phyloP scores from a whole-genome alignment of 1,140 invertebrate species.

The Helicorthomorpha holstii region DNA sequence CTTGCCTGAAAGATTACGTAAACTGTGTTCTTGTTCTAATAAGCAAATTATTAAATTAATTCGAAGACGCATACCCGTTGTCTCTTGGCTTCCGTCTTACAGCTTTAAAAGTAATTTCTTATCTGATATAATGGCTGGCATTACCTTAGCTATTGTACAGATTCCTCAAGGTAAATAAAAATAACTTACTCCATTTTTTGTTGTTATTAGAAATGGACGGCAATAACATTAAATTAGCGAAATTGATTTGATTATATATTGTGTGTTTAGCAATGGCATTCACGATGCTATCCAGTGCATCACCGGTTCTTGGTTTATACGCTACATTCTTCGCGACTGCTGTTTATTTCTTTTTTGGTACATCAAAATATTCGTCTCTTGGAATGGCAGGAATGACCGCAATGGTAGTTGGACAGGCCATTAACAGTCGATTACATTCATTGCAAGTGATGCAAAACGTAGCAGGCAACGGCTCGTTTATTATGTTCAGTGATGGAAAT shows the following conservation, averaged over 20 bases:
- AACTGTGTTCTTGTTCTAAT: not conserved
- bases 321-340: not conserved
- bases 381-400: not conserved
- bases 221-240: too few relatives aligned
- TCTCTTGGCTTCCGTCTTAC: slow-evolving; percentile 21
- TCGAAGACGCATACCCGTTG: slow-evolving; percentile 14
- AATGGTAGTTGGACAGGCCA: not conserved
- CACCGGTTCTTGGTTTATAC: not conserved
- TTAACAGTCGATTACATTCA: not conserved
- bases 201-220: not conserved
- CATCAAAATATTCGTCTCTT: not conserved
- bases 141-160: slow-evolving; percentile 78
- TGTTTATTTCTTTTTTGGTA: not conserved
- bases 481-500: not conserved
- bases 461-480: too few relatives aligned
- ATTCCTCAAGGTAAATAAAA: slow-evolving; percentile 68
- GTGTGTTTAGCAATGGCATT: not conserved
- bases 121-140: slow-evolving; percentile 33
- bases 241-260: too few relatives aligned
- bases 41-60: not conserved
- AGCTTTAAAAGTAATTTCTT: slow-evolving; percentile 13
- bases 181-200: too few relatives aligned
- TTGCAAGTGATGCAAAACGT: not conserved
- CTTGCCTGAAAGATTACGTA: not conserved
- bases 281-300: not conserved